These are phyloP conservation scores for Tichodroma muraria DNA, from an alignment of 2,113 vertebrate genomes.

Conservation along the genomic window DNA sequence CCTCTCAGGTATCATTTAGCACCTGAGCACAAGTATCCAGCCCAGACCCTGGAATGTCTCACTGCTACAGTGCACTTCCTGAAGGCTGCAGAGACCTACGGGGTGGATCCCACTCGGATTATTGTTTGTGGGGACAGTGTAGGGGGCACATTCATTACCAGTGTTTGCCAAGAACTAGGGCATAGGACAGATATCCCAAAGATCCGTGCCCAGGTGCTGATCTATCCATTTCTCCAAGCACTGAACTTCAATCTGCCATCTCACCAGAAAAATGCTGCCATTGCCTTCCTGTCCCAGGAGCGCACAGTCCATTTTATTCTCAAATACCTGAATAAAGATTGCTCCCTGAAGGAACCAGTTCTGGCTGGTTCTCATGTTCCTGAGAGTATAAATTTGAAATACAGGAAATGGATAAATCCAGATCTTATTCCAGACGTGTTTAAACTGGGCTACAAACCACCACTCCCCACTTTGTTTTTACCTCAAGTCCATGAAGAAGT, in stretches of 20 bases:
- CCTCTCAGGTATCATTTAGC: not conserved
- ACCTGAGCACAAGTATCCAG: not conserved
- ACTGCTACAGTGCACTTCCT: not conserved
- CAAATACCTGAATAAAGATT: not conserved
- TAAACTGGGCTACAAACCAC: not conserved
- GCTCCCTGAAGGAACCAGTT: not conserved
- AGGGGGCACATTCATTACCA: not conserved
- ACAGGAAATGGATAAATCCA: not conserved
- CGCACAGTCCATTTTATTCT: not conserved
- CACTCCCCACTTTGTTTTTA: not conserved
- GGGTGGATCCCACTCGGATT: not conserved
- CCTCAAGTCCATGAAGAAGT: not conserved
- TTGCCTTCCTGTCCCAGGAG: not conserved
- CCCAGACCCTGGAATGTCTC: not conserved
- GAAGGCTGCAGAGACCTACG: not conserved
- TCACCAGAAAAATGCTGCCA: not conserved
- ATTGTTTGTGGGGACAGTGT: not conserved
- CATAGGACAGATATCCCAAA: not conserved
- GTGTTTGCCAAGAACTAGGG: not conserved
- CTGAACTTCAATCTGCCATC: not conserved
- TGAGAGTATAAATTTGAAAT: not conserved
- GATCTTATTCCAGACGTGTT: not conserved
- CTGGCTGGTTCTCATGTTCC: conserved; percentile 11
- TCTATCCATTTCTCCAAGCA: not conserved
- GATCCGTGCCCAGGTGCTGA: conserved; percentile 9